Conservation (phyloP, 2,113 vertebrate genomes). For the Tenebrosternarchus preto region DNA sequence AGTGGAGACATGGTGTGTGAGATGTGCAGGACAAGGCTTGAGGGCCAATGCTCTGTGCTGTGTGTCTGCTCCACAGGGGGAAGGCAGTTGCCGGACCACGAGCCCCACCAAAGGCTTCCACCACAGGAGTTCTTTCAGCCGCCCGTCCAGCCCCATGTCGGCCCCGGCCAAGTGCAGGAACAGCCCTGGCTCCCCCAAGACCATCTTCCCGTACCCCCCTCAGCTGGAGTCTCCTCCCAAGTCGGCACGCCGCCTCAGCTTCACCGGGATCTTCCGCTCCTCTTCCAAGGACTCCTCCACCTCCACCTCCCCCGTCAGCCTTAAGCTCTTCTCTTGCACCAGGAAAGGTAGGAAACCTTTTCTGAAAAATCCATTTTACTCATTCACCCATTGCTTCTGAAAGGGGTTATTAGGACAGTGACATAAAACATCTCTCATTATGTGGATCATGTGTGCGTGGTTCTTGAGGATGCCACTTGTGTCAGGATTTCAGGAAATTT, state of each 20-base stretch:
- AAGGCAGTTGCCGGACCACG: constrained; percentile 68
- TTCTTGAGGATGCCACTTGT: too few species aligned
- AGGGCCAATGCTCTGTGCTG: background rate
- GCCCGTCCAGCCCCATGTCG: constrained; percentile 84
- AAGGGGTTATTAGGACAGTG: too few species aligned
- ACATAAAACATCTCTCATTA: too few species aligned
- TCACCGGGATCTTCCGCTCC: constrained; percentile 91
- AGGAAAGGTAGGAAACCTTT: constrained; percentile 83
- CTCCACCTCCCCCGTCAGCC: constrained; percentile 83
- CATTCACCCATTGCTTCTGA: background rate
- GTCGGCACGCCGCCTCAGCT: constrained; percentile 87
- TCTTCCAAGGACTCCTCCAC: constrained; percentile 84
- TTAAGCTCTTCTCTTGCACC: constrained; percentile 88
- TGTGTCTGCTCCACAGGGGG: constrained; percentile 72
- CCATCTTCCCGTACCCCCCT: constrained; percentile 82
- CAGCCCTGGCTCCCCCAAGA: constrained; percentile 82
- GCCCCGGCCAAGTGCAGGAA: constrained; percentile 78
- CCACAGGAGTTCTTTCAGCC: constrained; percentile 78
- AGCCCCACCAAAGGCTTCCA: constrained; percentile 86
- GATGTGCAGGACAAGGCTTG: too few species aligned
- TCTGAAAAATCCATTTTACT: background rate
- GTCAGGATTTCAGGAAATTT: too few species aligned
- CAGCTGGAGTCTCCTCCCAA: constrained; percentile 84
- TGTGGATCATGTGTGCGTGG: too few species aligned
- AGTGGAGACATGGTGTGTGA: too few species aligned